phyloP scores from a whole-genome alignment of 2,113 vertebrate genomes.

The western clawed frog (Xenopus tropicalis) region DNA sequence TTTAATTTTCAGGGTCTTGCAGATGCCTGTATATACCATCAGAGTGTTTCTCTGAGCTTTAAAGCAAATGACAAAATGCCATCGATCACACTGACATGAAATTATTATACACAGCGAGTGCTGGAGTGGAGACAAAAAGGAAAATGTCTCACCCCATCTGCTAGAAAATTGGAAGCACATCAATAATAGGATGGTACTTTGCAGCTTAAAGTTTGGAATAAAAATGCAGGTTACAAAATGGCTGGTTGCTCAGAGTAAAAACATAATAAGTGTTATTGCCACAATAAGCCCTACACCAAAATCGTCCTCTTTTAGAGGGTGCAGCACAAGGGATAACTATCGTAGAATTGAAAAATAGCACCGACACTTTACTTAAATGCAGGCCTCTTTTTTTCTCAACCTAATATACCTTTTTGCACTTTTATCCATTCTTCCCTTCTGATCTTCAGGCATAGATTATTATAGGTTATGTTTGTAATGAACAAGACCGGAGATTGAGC shows the following conservation, averaged over 20 bases:
- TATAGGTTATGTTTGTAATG: conserved; percentile 12
- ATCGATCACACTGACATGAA: conserved; percentile 12
- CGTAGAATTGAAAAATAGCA: conserved; percentile 28
- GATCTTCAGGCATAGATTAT: conserved; percentile 11
- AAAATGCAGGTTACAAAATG: conserved; percentile 18
- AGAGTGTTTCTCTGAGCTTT: not conserved
- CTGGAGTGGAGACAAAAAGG: conserved; percentile 12
- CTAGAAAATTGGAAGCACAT: not conserved
- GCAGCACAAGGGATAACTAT: conserved; percentile 6
- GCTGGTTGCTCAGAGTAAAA: conserved; percentile 13
- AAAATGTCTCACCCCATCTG: conserved; percentile 4
- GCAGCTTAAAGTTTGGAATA: conserved; percentile 7
- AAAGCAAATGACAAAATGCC: conserved; percentile 9
- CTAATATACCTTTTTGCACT: not conserved
- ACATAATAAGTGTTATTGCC: conserved; percentile 18
- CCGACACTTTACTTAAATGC: conserved; percentile 9
- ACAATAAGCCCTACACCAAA: conserved; percentile 7
- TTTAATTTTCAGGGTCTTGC: not conserved
- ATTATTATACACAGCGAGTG: conserved; percentile 4
- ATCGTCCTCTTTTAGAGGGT: not conserved
- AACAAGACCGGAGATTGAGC: conserved; percentile 5
- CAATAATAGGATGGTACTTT: conserved; percentile 16
- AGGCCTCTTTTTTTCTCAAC: not conserved
- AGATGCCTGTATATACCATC: not conserved
- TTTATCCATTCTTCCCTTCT: not conserved